These are phyloP conservation scores for Albula glossodonta DNA, from an alignment of 2,113 vertebrate genomes.

Conservation along the genomic window DNA sequence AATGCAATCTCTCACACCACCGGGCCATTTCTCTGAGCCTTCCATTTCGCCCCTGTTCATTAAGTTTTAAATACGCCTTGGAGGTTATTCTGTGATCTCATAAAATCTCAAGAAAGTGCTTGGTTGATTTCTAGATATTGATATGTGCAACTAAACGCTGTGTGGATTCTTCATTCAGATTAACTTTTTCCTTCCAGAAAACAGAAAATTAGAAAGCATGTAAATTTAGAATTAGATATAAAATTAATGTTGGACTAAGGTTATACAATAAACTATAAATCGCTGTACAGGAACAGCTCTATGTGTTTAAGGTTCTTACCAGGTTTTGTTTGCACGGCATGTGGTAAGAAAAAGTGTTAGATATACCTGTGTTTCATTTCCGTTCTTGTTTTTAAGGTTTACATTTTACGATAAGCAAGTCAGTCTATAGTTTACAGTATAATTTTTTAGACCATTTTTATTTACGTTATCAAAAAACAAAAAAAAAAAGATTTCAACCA, in stretches of 20 bases:
- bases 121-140: background rate
- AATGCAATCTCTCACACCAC: background rate
- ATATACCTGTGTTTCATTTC: no score
- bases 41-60: background rate
- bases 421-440: background rate
- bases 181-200: background rate
- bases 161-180: background rate
- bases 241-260: no score
- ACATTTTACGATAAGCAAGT: background rate
- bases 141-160: background rate
- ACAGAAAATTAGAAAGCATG: background rate
- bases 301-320: no score
- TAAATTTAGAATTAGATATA: no score
- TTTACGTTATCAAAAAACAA: background rate
- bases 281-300: no score
- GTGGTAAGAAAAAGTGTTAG: no score
- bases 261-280: no score
- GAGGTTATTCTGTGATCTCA: background rate
- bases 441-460: background rate
- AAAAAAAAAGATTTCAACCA: background rate
- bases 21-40: background rate
- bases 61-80: background rate
- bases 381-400: background rate
- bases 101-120: background rate
- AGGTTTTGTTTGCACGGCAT: no score